Evolutionary conservation across 2,113 vertebrate species (phyloP), one percentile per base, ranked within the genome.

Genomic region (Gavia stellata): DNA sequence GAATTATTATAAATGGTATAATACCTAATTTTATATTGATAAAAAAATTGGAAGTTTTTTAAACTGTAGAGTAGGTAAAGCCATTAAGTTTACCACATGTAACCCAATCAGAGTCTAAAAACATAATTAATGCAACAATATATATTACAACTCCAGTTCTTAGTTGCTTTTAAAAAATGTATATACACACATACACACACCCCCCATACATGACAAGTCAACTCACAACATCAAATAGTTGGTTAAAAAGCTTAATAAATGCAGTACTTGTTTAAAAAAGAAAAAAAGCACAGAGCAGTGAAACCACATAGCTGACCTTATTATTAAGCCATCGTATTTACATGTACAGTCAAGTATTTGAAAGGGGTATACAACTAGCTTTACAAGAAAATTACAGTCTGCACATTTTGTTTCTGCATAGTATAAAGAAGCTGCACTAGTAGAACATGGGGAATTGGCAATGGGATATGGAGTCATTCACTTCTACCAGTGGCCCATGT

Each of bases 171-270:
- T 34, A 86, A 72, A 86, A 72, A 71, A 92, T 11, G 7, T 20
- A 34, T 31, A 44, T 5, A 42, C 4, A 42, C 9, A 73, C 9
- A 68, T 11, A 78, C 38, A n/a, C 14, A 3, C 14, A 26, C 17
- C 15, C 29, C 33, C 3, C 4, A 2, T 40, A 59, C 3, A 16
- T 4, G 10, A 47, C 31, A 92, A 73, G 20, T 45, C 38, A 88
- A 78, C 18, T 19, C 40, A 34, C 5, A 84, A 49, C 2, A 31
- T 9, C 1, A 0, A 81, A 24, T 2, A 44, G 16, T 17, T 47
- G 9, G 47, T 59, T 89, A 49, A 62, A 81, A 62, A 66, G 11
- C 18, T 67, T 28, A 66, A 25, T 17, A 67, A 93, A 53, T 10
- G 24, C 9, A 49, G n/a, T 24, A 84, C 13, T 52, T 68, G 4